Percentiles rank a stretch among this genome's conserved stretches.
These are phyloP conservation scores for Notarius lentiginosus DNA, from an alignment of 2,113 vertebrate species.

Conservation along the genomic window DNA sequence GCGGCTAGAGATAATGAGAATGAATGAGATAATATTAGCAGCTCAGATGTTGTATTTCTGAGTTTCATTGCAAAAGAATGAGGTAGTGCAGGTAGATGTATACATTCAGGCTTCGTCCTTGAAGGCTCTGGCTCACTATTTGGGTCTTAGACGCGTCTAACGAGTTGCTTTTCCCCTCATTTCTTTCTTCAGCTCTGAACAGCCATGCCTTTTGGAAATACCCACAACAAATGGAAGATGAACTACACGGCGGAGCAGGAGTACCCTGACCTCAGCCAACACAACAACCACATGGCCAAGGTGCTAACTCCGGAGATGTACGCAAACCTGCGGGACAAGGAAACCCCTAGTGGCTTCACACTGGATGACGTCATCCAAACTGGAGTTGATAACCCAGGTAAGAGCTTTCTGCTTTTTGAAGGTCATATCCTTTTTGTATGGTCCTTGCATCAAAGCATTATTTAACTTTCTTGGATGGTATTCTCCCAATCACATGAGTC, in stretches of 20 bases:
- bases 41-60: no score
- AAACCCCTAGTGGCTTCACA: conserved; percentile 86
- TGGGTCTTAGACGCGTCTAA: conserved; percentile 10
- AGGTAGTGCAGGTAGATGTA: no score
- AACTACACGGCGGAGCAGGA: conserved; percentile 80
- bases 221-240: conserved; percentile 88
- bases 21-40: no score
- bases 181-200: conserved; percentile 59
- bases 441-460: background rate
- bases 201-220: conserved; percentile 93
- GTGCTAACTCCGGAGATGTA: conserved; percentile 86
- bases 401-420: conserved; percentile 33
- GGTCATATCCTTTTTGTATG: background rate
- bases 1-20: no score
- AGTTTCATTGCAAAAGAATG: no score
- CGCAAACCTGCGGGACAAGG: conserved; percentile 78
- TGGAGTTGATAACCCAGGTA: conserved; percentile 95
- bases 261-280: conserved; percentile 85
- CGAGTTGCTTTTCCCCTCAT: background rate
- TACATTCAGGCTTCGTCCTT: conserved; percentile 11
- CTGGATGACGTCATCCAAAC: conserved; percentile 92
- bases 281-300: conserved; percentile 98
- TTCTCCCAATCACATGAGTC: background rate
- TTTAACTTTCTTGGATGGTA: background rate
- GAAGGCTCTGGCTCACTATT: background rate